phyloP scores from a whole-genome alignment of 2,888 invertebrate species.

The Pegoplata infirma region DNA sequence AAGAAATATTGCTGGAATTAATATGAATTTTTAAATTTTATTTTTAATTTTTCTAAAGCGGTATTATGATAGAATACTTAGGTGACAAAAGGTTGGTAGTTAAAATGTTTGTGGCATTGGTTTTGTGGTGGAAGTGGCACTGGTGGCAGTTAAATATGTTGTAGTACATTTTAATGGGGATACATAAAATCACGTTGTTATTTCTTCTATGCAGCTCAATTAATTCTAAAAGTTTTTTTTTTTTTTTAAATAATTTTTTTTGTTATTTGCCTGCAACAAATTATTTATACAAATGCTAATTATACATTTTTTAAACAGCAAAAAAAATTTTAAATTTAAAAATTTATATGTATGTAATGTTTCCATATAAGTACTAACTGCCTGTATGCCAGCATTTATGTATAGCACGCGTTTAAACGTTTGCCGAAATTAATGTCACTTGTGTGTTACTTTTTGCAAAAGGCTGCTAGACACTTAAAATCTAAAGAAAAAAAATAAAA shows the following conservation, averaged over 20 bases:
- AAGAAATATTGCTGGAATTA: conserved; percentile 26
- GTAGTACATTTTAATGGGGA: background rate
- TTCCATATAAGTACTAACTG: background rate
- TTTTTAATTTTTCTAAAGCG: background rate
- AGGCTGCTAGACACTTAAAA: background rate
- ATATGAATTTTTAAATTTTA: conserved; percentile 28
- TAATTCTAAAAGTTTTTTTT: conserved; percentile 18
- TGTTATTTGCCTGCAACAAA: conserved; percentile 13
- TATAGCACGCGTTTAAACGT: conserved; percentile 43
- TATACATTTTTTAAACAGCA: conserved; percentile 8
- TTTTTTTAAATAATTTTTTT: background rate
- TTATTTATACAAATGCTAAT: conserved; percentile 41
- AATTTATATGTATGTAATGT: no score
- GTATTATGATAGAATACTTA: conserved; percentile 47
- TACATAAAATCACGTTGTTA: conserved; percentile 46
- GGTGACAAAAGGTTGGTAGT: conserved; percentile 55
- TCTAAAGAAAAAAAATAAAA: background rate
- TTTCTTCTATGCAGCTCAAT: conserved; percentile 23
- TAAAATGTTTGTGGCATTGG: conserved; percentile 6
- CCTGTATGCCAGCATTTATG: background rate
- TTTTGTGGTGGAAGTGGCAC: conserved; percentile 9
- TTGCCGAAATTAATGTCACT: conserved; percentile 49
- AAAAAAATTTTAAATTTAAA: background rate
- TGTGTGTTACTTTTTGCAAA: conserved; percentile 4
- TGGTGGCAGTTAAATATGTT: background rate